phyloP scores from a whole-genome alignment of 1,140 invertebrate species.

The Muscidifurax raptorellus region DNA sequence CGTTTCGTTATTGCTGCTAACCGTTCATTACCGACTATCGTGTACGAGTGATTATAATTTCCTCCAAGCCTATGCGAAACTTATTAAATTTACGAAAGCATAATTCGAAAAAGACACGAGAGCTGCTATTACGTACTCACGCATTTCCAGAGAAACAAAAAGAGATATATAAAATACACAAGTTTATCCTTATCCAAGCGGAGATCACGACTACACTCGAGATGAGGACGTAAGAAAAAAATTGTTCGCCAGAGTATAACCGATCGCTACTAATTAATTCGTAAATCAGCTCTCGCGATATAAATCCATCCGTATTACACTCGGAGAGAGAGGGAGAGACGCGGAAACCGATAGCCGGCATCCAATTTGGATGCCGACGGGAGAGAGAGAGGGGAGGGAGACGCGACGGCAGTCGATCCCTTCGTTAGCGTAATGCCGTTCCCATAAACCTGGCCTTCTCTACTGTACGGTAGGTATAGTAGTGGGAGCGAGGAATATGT shows the following conservation, averaged over 20 bases:
- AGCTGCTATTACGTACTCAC: too few relatives aligned
- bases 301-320: neutral
- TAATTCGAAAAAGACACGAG: too few relatives aligned
- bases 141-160: neutral
- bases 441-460: slow-evolving; percentile 30
- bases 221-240: neutral
- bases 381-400: neutral
- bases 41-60: too few relatives aligned
- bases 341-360: slow-evolving; percentile 32
- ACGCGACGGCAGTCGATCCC: slow-evolving; percentile 23
- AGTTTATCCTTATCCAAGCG: neutral
- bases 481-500: neutral
- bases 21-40: too few relatives aligned
- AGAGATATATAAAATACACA: neutral
- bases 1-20: too few relatives aligned
- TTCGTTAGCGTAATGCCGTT: slow-evolving; percentile 37
- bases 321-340: neutral
- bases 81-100: too few relatives aligned
- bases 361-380: slow-evolving; percentile 31
- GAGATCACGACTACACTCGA: too few relatives aligned
- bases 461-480: neutral
- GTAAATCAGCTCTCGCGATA: slow-evolving; percentile 16
- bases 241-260: neutral
- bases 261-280: slow-evolving; percentile 17
- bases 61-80: too few relatives aligned